Evolutionary conservation across 2,888 invertebrate species (phyloP).

Genomic region (Melolontha melolontha): DNA sequence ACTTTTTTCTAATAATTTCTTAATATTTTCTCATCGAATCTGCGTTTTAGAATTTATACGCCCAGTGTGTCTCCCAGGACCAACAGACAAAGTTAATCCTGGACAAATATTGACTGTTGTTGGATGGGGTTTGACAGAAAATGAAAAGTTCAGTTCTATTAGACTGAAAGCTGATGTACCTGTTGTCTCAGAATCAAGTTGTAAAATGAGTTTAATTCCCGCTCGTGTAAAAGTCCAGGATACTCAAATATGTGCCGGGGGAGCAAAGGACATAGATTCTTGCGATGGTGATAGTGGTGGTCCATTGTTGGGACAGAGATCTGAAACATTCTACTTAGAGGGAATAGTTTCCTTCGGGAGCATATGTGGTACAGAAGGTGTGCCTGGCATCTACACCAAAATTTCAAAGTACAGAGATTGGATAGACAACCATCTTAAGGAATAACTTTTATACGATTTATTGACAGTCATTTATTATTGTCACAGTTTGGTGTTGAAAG

Average conservation of each 20-base stretch:
- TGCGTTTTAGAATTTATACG: conserved; percentile 14
- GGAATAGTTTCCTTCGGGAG: conserved; percentile 72
- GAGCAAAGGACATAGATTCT: conserved; percentile 73
- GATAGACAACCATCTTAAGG: conserved; percentile 64
- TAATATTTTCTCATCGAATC: no score
- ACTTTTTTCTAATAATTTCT: no score
- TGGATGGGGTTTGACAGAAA: conserved; percentile 63
- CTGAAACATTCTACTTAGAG: conserved; percentile 63
- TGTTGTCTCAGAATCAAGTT: conserved; percentile 59
- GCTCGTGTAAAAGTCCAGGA: conserved; percentile 22
- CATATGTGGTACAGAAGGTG: conserved; percentile 65
- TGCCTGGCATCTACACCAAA: conserved; percentile 76
- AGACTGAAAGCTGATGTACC: conserved; percentile 63
- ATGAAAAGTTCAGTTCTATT: conserved; percentile 47
- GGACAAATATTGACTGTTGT: conserved; percentile 59
- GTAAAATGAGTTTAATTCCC: conserved; percentile 11
- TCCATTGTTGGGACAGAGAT: conserved; percentile 73
- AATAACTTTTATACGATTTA: conserved; percentile 20
- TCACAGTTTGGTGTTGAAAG: no score
- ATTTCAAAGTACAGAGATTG: conserved; percentile 71
- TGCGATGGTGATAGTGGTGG: conserved; percentile 71
- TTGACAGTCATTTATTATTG: no score
- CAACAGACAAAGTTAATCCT: conserved; percentile 52
- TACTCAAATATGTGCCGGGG: conserved; percentile 79
- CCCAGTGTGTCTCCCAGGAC: conserved; percentile 57